These are phyloP conservation scores for Carcina quercana DNA, from an alignment of 2,888 invertebrate species.

Conservation along the genomic window DNA sequence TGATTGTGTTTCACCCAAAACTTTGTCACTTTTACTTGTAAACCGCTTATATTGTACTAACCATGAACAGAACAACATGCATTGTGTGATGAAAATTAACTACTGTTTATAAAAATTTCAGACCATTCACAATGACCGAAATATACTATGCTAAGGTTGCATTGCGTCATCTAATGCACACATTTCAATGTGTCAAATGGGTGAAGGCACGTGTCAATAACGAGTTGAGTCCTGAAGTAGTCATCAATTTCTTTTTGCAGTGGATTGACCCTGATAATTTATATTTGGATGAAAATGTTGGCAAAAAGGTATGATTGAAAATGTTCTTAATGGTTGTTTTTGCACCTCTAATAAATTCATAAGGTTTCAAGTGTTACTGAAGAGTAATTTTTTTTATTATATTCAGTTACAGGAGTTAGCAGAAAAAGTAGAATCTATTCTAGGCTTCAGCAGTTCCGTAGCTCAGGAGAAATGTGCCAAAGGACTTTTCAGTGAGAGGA, in stretches of 20 bases:
- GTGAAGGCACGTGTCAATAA: slow-evolving; percentile 14
- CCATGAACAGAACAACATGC: too few relatives aligned
- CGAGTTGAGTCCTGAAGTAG: slow-evolving; percentile 33
- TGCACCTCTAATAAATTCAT: neutral
- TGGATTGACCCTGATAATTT: slow-evolving; percentile 42
- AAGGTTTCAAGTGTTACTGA: neutral
- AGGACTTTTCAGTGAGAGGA: slow-evolving; percentile 18
- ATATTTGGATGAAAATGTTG: slow-evolving; percentile 32
- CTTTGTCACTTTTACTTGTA: slow-evolving; percentile 1
- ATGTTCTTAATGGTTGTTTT: neutral
- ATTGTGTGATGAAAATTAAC: too few relatives aligned
- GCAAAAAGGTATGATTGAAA: slow-evolving; percentile 24
- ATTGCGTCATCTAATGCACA: slow-evolving; percentile 38
- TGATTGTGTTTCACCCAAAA: neutral
- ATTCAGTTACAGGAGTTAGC: slow-evolving; percentile 27
- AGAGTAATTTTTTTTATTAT: slow-evolving; percentile 1
- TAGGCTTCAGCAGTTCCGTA: slow-evolving; percentile 10
- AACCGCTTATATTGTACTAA: neutral
- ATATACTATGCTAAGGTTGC: slow-evolving; percentile 41
- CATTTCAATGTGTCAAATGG: slow-evolving; percentile 42
- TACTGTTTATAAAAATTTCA: slow-evolving; percentile 20
- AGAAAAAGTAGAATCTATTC: slow-evolving; percentile 20
- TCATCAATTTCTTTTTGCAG: slow-evolving; percentile 46
- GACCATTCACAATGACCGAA: slow-evolving; percentile 44
- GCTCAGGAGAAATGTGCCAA: slow-evolving; percentile 13